phyloP scores from a whole-genome alignment of 2,113 vertebrate genomes.

The Pyrgilauda ruficollis region DNA sequence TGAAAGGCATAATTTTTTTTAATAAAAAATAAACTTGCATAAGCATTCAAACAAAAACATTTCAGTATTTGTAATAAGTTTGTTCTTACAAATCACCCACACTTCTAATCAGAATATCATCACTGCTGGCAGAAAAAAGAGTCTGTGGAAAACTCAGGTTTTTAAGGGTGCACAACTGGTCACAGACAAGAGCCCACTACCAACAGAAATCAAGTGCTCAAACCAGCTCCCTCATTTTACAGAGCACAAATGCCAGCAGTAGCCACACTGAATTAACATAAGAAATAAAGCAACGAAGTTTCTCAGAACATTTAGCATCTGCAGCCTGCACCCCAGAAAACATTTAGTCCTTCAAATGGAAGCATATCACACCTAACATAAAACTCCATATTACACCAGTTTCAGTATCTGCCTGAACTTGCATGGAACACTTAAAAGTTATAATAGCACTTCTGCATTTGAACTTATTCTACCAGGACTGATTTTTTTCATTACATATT shows the following conservation, averaged over 20 bases:
- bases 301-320: background rate
- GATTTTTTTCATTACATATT: background rate
- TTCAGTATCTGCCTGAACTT: background rate
- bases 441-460: background rate
- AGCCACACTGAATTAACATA: background rate
- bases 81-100: background rate
- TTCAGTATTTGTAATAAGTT: background rate
- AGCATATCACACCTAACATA: background rate
- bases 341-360: background rate
- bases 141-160: background rate
- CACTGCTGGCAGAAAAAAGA: background rate
- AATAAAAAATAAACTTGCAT: background rate
- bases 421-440: background rate
- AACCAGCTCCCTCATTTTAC: background rate
- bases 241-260: background rate
- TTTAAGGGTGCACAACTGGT: background rate
- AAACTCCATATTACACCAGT: background rate
- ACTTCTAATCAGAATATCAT: background rate
- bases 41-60: background rate
- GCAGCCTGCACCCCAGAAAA: background rate
- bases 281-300: background rate
- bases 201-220: background rate
- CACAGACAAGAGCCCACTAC: background rate
- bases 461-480: background rate
- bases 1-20: background rate